Evolutionary conservation across 2,113 vertebrate species (phyloP), one percentile per base, ranked within the genome.

Genomic region (Nothobranchius kuhntae): DNA sequence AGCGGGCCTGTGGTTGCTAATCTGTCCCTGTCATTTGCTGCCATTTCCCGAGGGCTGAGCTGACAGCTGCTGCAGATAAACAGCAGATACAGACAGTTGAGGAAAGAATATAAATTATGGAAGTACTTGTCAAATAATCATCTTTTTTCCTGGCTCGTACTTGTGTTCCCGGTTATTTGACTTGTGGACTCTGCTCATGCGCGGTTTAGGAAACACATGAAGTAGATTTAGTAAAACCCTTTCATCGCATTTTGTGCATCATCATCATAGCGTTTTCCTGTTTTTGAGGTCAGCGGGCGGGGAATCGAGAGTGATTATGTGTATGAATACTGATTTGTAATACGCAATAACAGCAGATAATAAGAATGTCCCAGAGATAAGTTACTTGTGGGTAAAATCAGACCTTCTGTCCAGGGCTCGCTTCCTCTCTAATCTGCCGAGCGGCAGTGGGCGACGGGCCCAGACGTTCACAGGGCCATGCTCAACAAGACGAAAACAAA

Each of bases 1-100:
- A 77, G 77, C 74, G 38, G 71, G 75, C 80, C 84, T 91, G 91
- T 92, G 91, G 91, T 92, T 90, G 74, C 85, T 91, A 91, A 92
- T 91, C 90, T 91, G 47, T 90, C 74, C 53, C 71, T 17, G 80
- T 84, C 91, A 91, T 91, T 91, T 87, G 85, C 73, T 78, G 77
- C 90, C 85, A 90, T 91, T 92, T 92, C 90, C 92, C 88, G 80
- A 89, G 82, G 83, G 79, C 61, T 82, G 78, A 76, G 86, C 84
- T 80, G 86, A 55, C 72, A 59, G 80, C 84, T 62, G 73, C 75
- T 77, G 53, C 58, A 84, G 88, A 91, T 90, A 91, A 91, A 78
- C 74, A 87, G 48, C 65, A 80, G 86, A 91, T 84, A 87, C 68
- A 86, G 72, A 59, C 77, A 75, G 73, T 76, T 75, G 70, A 84